Base-by-base conservation (phyloP, 2,888 invertebrate genomes). In the Tipula confusa region DNA sequence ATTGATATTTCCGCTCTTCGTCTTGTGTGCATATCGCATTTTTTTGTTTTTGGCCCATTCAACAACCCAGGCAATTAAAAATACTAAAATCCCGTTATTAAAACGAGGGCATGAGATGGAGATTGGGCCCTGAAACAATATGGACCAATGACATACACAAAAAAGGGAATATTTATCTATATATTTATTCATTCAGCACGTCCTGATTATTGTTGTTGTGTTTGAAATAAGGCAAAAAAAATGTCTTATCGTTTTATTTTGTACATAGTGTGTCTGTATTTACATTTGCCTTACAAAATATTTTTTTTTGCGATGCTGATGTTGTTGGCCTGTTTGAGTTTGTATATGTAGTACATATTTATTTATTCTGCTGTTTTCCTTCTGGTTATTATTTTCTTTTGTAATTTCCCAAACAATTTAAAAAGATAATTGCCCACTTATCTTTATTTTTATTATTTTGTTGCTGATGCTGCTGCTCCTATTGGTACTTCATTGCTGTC, bases 401-500 rank as follows among this genome's bases (percentile, higher is more conserved):
- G 64, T 24, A 64, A 64, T 64, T 64, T 64, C 64, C 64, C 64
- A 64, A 64, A 64, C 64, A 64, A 64, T 64, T 64, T 64, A 64
- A 64, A 64, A 64, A 64, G 64, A 64, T 64, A 64, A 64, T 64
- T 64, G 64, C 64, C 64, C 64, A 64, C 64, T 64, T 64, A 64
- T 64, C 64, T 64, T 64, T 64, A 64, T 64, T 64, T 64, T 24
- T 64, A 64, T 64, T 64, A 64, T 64, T 7, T 24, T 64, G 64
- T 9, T 64, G 64, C 64, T 24, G 24, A 1, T 48, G 6, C 64
- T 9, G 64, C 64, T 64, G 24, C 13, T 33, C 7, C 33, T 4
- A 11, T 3, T 33, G 11, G 7, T 38, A 13, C 24, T 64, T 64
- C 64, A 24, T 64, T 24, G 64, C 24, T 64, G 64, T 64, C 64